A percentile compares a stretch with the other conserved stretches of the same genome.
These are phyloP conservation scores for Oncorhynchus mykiss DNA, from an alignment of 2,113 vertebrate genomes.

Conservation along the genomic window DNA sequence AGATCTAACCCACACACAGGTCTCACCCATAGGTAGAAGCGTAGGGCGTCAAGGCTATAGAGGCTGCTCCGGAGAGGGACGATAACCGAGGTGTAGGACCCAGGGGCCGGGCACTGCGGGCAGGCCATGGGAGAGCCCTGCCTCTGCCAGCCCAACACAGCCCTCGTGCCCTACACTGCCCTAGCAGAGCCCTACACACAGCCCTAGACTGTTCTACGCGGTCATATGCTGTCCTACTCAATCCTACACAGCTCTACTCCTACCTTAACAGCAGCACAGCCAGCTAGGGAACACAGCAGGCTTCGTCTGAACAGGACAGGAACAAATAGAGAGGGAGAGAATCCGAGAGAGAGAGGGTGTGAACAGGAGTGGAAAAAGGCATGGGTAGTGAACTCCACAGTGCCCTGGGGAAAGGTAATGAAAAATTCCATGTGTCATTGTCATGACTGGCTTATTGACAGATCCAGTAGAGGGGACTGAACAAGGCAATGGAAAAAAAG, in stretches of 20 bases:
- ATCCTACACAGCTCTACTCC: neutral
- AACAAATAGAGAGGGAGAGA: conserved; percentile 9
- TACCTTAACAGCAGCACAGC: neutral
- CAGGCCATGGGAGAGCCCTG: neutral
- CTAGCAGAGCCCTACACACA: neutral
- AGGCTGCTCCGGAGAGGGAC: conserved; percentile 71
- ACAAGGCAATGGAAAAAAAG: conserved; percentile 14
- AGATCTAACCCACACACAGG: neutral
- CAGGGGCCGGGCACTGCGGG: neutral
- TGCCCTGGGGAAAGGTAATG: conserved; percentile 60
- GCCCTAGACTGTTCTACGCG: too few species aligned
- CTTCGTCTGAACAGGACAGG: neutral
- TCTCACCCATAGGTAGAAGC: conserved; percentile 74
- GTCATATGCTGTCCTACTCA: neutral
- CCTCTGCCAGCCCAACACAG: neutral
- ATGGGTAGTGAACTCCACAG: neutral
- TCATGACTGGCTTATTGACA: conserved; percentile 55
- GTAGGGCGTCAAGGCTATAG: conserved; percentile 67
- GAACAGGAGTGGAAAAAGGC: conserved; percentile 34
- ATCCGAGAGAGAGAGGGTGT: conserved; percentile 15
- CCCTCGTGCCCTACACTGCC: neutral
- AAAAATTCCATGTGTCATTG: conserved; percentile 71
- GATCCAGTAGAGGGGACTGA: neutral
- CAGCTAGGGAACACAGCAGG: neutral
- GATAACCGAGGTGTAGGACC: conserved; percentile 72